These are phyloP conservation scores for Clusia tigrina DNA, from an alignment of 2,888 invertebrate genomes.

Conservation along the genomic window DNA sequence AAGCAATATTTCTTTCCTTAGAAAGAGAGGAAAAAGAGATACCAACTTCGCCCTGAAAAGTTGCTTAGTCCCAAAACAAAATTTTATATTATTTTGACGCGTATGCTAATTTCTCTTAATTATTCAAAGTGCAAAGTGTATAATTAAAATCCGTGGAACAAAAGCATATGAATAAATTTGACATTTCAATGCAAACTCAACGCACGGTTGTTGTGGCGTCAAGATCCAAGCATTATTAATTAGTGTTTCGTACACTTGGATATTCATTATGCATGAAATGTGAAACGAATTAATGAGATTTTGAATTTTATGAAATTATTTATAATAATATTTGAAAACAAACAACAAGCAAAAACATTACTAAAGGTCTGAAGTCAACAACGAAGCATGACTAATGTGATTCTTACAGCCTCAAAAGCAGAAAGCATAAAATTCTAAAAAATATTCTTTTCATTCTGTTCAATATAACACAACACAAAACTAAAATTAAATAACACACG, in stretches of 20 bases:
- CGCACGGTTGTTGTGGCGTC: background rate
- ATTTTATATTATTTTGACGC: background rate
- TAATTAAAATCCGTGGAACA: background rate
- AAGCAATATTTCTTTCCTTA: no score
- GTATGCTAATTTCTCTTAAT: no score
- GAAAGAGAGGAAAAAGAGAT: background rate
- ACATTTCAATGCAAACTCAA: background rate
- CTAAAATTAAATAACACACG: no score
- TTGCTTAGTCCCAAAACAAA: background rate
- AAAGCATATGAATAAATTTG: background rate
- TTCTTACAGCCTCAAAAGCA: no score
- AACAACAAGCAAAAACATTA: background rate
- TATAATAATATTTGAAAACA: no score
- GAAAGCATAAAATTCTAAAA: no score
- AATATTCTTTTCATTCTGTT: no score
- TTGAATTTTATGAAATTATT: no score
- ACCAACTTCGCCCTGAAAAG: background rate
- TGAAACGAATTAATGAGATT: background rate
- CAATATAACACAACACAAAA: no score
- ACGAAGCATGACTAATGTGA: background rate
- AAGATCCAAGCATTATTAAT: background rate
- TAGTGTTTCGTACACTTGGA: background rate
- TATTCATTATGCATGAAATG: background rate
- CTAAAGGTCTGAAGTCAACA: no score
- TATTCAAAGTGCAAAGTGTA: conserved; percentile 5